Base-by-base conservation (phyloP, 2,797 vertebrate species). In the Thaleichthys pacificus region DNA sequence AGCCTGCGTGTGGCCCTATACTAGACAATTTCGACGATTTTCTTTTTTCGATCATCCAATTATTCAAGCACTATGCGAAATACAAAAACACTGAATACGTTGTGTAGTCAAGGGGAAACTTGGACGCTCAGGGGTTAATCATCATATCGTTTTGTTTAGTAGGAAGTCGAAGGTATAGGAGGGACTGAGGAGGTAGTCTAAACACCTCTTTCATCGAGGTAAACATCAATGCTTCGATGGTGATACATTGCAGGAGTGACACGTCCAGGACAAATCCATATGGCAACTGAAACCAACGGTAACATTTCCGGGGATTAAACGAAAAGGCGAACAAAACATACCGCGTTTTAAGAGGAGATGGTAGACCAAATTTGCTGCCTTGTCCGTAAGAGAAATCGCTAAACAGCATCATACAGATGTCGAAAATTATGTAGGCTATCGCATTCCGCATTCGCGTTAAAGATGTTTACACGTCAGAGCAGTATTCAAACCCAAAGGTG, bases 121-220 rank as follows among this genome's bases (percentile, higher is more conserved):
- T 60, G 60, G 79, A 26, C 35, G n/a, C 26, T 38, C 24, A 79
- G 54, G 77, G 72, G 82, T 81, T 84, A 81, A 77, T 60, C 32
- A 30, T 73, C 65, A 72, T 66, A 66, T 70, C 47, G 49, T 75
- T 42, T 51, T 70, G 69, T 71, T 70, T 21, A 7, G 57, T 64
- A 74, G 74, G 78, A 74, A 74, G 74, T 70, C 74, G 78, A 74
- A 68, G 74, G 78, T 63, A 65, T 74, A 68, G 68, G 65, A 80
- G 42, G 60, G 42, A 60, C 69, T 57, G 21, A 58, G 51, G 15
- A 28, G 56, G 26, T 32, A 65, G 47, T 47, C 66, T 66, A 71
- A 62, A 66, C 47, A 32, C 68, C 32, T 22, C 71, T 65, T 68
- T 63, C 54, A 56, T 54, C 26, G 17, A 68, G 70, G 49, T 69